Evolutionary conservation across 2,888 invertebrate genomes (phyloP).

Genomic region (Nemotelus pantherinus): DNA sequence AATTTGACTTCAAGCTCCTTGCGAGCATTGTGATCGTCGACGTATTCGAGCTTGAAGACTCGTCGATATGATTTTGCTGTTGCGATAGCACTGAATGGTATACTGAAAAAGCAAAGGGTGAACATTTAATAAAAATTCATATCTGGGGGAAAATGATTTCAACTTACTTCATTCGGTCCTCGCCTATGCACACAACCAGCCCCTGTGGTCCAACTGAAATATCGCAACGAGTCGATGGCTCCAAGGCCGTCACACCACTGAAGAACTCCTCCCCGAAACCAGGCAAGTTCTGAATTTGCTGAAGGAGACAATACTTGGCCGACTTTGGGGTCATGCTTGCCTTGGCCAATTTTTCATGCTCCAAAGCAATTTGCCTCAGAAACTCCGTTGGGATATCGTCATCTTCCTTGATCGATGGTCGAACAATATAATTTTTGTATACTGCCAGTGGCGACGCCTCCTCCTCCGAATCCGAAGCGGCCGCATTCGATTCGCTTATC

Average conservation of each 20-base stretch:
- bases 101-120: constrained; percentile 66
- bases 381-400: constrained; percentile 59
- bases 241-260: constrained; percentile 70
- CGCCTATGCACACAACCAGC: constrained; percentile 76
- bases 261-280: constrained; percentile 88
- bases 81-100: constrained; percentile 83
- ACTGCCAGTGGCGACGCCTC: constrained; percentile 58
- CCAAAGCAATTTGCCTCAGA: constrained; percentile 60
- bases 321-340: constrained; percentile 75
- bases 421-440: constrained; percentile 61
- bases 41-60: constrained; percentile 79
- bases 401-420: constrained; percentile 53
- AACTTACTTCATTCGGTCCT: constrained; percentile 68
- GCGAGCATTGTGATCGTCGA: constrained; percentile 75
- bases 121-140: constrained; percentile 20
- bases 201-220: constrained; percentile 88
- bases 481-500: constrained; percentile 27
- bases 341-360: constrained; percentile 64
- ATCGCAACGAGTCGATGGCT: constrained; percentile 62
- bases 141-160: constrained; percentile 27
- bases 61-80: constrained; percentile 80
- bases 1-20: constrained; percentile 79
- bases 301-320: constrained; percentile 84
- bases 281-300: constrained; percentile 81
- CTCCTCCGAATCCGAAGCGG: constrained; percentile 51